Conservation (phyloP, 2,113 vertebrate species). For the Acrocephalus arundinaceus region DNA sequence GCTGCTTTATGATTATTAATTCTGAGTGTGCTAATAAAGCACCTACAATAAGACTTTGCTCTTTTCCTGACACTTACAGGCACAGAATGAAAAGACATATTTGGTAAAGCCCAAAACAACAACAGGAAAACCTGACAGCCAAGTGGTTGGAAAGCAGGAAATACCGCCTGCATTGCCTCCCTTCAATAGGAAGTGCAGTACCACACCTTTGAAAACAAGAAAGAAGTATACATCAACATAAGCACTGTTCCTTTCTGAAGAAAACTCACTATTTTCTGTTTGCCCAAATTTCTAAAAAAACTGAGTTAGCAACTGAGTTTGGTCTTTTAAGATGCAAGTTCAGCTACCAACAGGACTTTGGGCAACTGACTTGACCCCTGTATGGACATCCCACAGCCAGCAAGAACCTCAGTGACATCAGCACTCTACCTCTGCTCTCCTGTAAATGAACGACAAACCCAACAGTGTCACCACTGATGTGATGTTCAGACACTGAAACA, state of each 20-base stretch:
- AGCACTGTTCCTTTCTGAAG: not conserved
- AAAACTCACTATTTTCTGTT: not conserved
- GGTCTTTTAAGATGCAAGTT: not conserved
- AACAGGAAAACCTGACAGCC: not conserved
- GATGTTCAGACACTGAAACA: not conserved
- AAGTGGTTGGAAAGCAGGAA: conserved; percentile 17
- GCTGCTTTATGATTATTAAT: not conserved
- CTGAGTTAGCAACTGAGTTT: not conserved
- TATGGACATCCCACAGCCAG: not conserved
- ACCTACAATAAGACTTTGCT: not conserved
- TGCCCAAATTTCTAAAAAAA: not conserved
- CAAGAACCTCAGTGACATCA: not conserved
- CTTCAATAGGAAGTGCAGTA: not conserved
- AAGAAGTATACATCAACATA: not conserved
- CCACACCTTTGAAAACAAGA: conserved; percentile 3
- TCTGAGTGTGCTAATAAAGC: not conserved
- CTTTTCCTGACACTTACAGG: not conserved
- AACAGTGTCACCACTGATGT: not conserved
- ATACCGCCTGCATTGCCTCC: not conserved
- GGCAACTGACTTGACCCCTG: not conserved
- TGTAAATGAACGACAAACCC: not conserved
- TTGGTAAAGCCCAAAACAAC: not conserved
- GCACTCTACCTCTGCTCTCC: not conserved
- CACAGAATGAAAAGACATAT: not conserved
- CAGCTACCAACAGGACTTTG: not conserved